phyloP scores from a whole-genome alignment of 2,797 vertebrate species.

The Mus spretus region DNA sequence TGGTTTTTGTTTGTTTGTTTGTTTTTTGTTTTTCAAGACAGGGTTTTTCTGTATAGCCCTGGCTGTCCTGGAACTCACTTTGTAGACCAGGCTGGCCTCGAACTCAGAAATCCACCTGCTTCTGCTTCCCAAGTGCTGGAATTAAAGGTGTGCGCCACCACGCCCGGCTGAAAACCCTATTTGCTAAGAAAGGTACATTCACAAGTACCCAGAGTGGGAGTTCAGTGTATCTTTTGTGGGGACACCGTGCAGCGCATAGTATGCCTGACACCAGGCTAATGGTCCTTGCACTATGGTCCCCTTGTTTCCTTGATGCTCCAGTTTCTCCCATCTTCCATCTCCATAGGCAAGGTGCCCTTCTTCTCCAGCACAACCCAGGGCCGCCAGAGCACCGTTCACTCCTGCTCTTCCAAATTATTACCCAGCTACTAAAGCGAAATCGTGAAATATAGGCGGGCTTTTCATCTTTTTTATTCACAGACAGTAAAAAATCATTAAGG shows the following conservation, averaged over 20 bases:
- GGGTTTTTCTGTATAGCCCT: no score
- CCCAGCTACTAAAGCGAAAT: conserved; percentile 22
- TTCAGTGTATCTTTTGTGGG: not conserved
- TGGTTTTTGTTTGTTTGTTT: no score
- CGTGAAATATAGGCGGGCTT: conserved; percentile 75
- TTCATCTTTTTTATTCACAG: conserved; percentile 81
- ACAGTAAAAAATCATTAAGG: conserved; percentile 84
- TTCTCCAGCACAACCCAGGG: not conserved
- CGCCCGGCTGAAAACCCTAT: not conserved
- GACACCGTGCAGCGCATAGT: not conserved
- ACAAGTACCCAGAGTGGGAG: not conserved
- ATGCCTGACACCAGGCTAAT: not conserved
- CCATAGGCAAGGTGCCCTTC: not conserved
- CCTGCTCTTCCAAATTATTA: conserved; percentile 47
- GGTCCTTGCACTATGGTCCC: not conserved
- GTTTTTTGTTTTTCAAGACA: no score
- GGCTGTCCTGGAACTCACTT: no score
- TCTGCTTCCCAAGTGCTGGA: no score
- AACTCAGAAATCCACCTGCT: no score
- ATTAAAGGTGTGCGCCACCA: no score
- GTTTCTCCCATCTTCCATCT: not conserved
- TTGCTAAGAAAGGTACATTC: conserved; percentile 24
- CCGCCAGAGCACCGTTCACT: not conserved
- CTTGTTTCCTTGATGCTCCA: not conserved
- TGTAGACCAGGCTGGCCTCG: no score